Base-by-base conservation (phyloP, 2,113 vertebrate genomes). In the Phaetusa simplex region DNA sequence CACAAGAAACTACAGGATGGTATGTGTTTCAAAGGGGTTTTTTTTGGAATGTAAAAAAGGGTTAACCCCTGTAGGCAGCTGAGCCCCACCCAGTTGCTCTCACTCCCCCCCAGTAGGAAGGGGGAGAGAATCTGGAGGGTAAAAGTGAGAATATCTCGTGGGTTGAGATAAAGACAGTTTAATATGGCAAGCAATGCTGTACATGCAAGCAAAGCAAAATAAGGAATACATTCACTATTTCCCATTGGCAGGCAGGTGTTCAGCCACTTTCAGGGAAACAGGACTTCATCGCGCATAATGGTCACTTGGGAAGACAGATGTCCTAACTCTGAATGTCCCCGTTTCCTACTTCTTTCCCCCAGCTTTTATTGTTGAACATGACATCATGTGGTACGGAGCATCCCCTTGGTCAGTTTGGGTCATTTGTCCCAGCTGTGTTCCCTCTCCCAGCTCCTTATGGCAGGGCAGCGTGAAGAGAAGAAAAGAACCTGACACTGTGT, bases 261-360 rank as follows among this genome's bases (percentile, higher is more conserved):
- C 8, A 69, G 26, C 3, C 42, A 43, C 8, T 3, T 52, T 14
- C 36, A 65, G 36, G 32, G 29, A 22, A 78, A 43, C 12, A 17
- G 9, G 32, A 5, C 22, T 76, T 30, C 22, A 32, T 24, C 29
- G 22, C 0, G 1, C 11, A 1, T 30, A 77, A 23, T 22, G 6
- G 30, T 30, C 0, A 0, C 24, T 70, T 49, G 20, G 40, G 15
- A 79, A 82, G 7, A 66, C 14, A 65, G 20, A 12, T 1, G 0
- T 24, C 21, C 10, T 29, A 22, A 62, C 3, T 83, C 18, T 2
- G 2, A 62, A 62, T 10, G 10, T 43, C 3, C 0, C 5, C 2
- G 1, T 2, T 71, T 82, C 18, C 12, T 38, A 7, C 8, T 80
- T 80, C 26, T 38, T 65, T 53, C 18, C 2, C 2, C 5, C 12